Percentiles rank a stretch among this genome's conserved stretches.
Conservation (phyloP, 2,888 invertebrate species). For the Rhamnusium bicolor region DNA sequence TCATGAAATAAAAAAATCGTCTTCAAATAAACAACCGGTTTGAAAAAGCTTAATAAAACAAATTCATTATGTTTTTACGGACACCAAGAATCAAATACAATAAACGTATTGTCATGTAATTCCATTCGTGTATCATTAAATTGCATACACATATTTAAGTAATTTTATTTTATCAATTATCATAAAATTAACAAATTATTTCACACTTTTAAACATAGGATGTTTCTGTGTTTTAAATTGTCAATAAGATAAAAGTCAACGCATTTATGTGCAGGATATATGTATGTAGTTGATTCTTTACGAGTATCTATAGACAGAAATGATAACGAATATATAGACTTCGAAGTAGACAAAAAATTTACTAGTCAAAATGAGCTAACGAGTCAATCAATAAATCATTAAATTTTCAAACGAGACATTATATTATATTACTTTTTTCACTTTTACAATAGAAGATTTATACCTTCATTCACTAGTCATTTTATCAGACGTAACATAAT, state of each 20-base stretch:
- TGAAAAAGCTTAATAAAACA: not conserved
- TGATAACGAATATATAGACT: not conserved
- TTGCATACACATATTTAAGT: not conserved
- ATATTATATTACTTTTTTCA: not conserved
- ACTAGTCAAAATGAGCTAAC: not conserved
- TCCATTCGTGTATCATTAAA: not conserved
- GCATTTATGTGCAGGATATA: not conserved
- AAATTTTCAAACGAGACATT: not conserved
- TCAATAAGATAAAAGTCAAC: not conserved
- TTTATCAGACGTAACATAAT: not conserved
- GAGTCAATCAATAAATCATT: not conserved
- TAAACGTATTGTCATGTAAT: not conserved
- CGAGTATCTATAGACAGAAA: not conserved
- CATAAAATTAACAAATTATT: not conserved
- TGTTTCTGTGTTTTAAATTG: not conserved
- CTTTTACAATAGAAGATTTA: not conserved
- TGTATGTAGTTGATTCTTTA: not conserved
- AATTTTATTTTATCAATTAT: not conserved
- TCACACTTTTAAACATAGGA: not conserved
- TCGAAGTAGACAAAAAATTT: not conserved
- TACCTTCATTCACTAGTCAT: not conserved
- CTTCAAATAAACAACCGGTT: not conserved
- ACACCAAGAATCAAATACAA: too few relatives aligned
- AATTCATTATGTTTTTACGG: not conserved
- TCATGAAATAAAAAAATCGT: not conserved